Conservation (phyloP, 2,888 invertebrate species). For the Agonopterix alstromeriana region DNA sequence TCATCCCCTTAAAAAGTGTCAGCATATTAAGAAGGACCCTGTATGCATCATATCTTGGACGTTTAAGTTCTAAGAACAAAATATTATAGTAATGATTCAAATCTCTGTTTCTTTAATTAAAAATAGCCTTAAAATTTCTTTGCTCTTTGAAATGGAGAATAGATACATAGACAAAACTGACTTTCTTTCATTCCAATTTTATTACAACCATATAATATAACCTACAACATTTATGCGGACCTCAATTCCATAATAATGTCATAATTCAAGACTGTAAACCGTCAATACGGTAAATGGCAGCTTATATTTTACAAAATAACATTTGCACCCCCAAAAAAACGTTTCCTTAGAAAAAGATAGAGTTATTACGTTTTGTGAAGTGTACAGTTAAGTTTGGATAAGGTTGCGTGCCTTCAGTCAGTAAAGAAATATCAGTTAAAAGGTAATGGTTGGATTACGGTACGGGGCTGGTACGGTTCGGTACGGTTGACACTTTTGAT, state of each 20-base stretch:
- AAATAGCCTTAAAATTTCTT: too few species aligned
- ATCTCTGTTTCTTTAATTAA: too few species aligned
- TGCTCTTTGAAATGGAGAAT: too few species aligned
- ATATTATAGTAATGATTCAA: too few species aligned
- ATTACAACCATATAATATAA: background rate
- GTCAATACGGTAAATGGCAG: constrained; percentile 12
- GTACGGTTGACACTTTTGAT: constrained; percentile 5
- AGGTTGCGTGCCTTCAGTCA: constrained; percentile 24
- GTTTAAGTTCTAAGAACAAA: too few species aligned
- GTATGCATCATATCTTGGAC: too few species aligned
- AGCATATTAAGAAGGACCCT: too few species aligned
- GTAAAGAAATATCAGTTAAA: constrained; percentile 24
- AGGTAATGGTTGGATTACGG: constrained; percentile 17
- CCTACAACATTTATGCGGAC: constrained; percentile 11
- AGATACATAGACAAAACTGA: too few species aligned
- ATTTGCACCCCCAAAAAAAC: background rate
- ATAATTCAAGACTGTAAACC: constrained; percentile 20
- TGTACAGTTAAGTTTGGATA: constrained; percentile 9
- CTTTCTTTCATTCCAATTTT: too few species aligned
- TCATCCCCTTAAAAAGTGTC: too few species aligned
- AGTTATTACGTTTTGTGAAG: background rate
- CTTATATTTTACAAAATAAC: background rate
- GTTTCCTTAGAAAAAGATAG: background rate
- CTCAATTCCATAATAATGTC: constrained; percentile 18
- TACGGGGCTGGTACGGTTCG: constrained; percentile 2